A percentile compares a stretch with the other conserved stretches of the same genome.
These are phyloP conservation scores for Turritopsis rubra DNA, from an alignment of 30 jellyfish, hydroid and myxozoan genomes.

Conservation along the genomic window DNA sequence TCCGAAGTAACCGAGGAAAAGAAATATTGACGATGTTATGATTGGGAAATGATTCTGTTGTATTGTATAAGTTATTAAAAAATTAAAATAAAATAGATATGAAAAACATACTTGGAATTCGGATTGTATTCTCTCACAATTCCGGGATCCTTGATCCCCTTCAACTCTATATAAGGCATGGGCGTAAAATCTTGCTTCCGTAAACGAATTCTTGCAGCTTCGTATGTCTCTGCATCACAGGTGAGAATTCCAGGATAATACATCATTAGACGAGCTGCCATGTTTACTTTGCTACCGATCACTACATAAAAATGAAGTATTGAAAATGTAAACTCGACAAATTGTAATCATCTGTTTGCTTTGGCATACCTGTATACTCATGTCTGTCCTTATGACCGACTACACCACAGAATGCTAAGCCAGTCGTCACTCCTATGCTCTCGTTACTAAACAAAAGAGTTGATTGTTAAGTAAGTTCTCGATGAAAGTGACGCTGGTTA, in stretches of 20 bases:
- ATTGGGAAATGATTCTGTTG: too few relatives aligned
- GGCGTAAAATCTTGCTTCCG: slow-evolving; percentile 45
- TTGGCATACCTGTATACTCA: slow-evolving; percentile 67
- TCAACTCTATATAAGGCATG: slow-evolving; percentile 49
- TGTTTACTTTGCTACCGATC: slow-evolving; percentile 86
- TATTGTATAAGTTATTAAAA: too few relatives aligned
- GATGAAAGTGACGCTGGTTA: too few relatives aligned
- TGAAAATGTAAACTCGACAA: not conserved
- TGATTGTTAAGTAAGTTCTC: too few relatives aligned
- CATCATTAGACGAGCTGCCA: slow-evolving; percentile 94
- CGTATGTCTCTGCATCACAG: slow-evolving; percentile 82
- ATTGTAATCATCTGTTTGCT: not conserved
- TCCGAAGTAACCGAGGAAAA: too few relatives aligned
- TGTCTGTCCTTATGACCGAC: slow-evolving; percentile 89
- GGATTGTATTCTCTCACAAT: slow-evolving; percentile 48
- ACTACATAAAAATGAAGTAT: slow-evolving; percentile 36
- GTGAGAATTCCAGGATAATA: slow-evolving; percentile 71
- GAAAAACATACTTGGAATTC: slow-evolving; percentile 31
- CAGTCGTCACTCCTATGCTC: slow-evolving; percentile 88
- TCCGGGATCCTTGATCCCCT: slow-evolving; percentile 76
- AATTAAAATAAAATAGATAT: too few relatives aligned
- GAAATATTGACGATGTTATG: too few relatives aligned
- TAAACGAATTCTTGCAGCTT: slow-evolving; percentile 54
- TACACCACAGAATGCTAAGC: slow-evolving; percentile 82
- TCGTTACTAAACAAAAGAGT: slow-evolving; percentile 43